These are phyloP conservation scores for Probosciger aterrimus DNA, from an alignment of 2,113 vertebrate species.

Conservation along the genomic window DNA sequence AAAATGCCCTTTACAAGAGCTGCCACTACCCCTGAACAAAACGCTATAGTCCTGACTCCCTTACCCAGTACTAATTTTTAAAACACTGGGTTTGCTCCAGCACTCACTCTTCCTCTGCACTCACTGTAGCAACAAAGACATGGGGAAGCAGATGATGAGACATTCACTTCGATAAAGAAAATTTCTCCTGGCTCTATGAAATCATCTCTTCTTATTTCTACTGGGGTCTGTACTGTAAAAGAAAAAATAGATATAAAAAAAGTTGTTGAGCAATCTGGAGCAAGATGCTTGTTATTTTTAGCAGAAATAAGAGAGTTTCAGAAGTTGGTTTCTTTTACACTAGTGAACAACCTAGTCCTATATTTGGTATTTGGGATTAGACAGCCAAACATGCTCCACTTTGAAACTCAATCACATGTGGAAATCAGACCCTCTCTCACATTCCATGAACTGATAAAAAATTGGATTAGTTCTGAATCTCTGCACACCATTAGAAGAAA, in stretches of 20 bases:
- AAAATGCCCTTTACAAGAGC: background rate
- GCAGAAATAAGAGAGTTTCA: background rate
- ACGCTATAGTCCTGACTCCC: background rate
- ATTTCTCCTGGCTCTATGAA: background rate
- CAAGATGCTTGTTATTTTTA: conserved; percentile 17
- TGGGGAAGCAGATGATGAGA: background rate
- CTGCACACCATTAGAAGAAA: background rate
- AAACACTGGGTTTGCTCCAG: background rate
- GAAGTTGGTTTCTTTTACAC: background rate
- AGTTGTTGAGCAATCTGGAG: background rate
- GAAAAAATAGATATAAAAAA: background rate
- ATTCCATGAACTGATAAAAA: background rate
- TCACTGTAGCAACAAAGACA: background rate
- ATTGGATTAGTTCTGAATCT: background rate
- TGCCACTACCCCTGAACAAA: background rate
- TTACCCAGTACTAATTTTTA: background rate
- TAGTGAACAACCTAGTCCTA: background rate
- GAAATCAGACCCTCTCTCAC: background rate
- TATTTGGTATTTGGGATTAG: background rate
- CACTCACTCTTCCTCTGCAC: background rate
- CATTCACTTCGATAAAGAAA: background rate
- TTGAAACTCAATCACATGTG: background rate
- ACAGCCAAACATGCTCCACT: background rate
- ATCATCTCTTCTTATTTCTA: background rate
- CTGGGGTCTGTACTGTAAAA: background rate